Conservation (phyloP, 2,113 vertebrate genomes). For the Hemicordylus capensis region DNA sequence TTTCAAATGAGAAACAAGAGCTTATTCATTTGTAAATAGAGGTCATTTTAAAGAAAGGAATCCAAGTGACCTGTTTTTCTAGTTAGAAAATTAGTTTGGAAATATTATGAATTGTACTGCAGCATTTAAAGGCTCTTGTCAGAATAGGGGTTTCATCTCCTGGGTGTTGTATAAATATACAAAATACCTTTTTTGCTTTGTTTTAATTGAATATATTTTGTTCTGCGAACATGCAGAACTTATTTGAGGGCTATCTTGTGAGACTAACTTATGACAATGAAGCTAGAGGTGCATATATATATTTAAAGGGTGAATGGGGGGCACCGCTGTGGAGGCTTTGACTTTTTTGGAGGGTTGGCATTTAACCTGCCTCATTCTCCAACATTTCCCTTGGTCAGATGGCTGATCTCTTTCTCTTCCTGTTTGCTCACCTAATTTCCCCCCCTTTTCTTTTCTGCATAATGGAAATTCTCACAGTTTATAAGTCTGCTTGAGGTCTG, state of each 20-base stretch:
- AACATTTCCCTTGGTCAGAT: background rate
- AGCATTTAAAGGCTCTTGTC: slow-evolving; percentile 25
- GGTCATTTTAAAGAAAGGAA: slow-evolving; percentile 38
- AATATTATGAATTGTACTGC: slow-evolving; percentile 19
- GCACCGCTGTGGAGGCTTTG: background rate
- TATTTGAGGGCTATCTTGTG: slow-evolving; percentile 19
- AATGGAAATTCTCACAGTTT: background rate
- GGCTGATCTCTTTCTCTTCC: background rate
- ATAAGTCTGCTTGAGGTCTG: background rate
- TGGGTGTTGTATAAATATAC: slow-evolving; percentile 38
- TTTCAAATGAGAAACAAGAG: slow-evolving; percentile 37
- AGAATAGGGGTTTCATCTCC: background rate
- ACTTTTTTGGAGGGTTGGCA: background rate
- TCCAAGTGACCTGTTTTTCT: slow-evolving; percentile 33
- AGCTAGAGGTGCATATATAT: background rate
- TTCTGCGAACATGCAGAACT: slow-evolving; percentile 27
- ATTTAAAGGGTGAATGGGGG: background rate
- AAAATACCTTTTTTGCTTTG: slow-evolving; percentile 36
- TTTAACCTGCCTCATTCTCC: background rate
- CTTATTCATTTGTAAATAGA: slow-evolving; percentile 48
- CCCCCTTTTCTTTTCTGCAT: background rate
- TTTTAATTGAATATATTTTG: slow-evolving; percentile 43
- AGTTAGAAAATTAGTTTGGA: slow-evolving; percentile 30
- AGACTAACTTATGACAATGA: background rate
- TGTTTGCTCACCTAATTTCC: background rate